Conservation (phyloP, 2,888 invertebrate species). For the Mesodorylaimus sp. region DNA sequence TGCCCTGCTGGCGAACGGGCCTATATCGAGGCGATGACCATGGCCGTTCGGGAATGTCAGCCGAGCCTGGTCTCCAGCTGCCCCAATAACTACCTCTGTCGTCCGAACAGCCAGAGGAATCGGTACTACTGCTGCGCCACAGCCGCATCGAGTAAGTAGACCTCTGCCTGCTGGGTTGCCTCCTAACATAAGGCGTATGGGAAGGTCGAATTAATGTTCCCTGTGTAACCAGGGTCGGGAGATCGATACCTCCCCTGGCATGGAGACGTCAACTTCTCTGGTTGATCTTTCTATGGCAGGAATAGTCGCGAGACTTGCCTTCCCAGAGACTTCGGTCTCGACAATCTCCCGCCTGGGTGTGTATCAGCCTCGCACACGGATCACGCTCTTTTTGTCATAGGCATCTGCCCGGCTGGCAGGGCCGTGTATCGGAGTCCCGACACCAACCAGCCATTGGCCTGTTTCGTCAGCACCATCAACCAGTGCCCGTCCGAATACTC, state of each 20-base stretch:
- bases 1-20: conserved; percentile 6
- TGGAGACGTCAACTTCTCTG: too few relatives aligned
- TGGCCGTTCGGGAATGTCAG: background rate
- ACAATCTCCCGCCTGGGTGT: background rate
- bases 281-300: too few relatives aligned
- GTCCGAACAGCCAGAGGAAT: background rate
- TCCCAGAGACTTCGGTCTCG: background rate
- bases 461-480: background rate
- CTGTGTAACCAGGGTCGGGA: too few relatives aligned
- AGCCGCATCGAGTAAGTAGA: background rate
- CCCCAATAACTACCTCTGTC: background rate
- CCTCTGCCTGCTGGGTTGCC: too few relatives aligned
- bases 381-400: conserved; percentile 14
- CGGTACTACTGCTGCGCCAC: conserved; percentile 8
- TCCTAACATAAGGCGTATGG: too few relatives aligned
- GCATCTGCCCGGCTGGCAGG: conserved; percentile 19
- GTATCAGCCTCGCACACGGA: too few relatives aligned
- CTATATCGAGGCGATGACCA: conserved; percentile 3
- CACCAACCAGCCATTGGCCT: background rate
- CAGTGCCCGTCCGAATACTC: conserved; percentile 6
- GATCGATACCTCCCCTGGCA: too few relatives aligned
- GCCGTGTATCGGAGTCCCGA: background rate
- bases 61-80: conserved; percentile 1
- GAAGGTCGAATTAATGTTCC: too few relatives aligned
- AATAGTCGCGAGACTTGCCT: background rate